phyloP scores from a whole-genome alignment of 2,113 vertebrate genomes.

The Monopterus albus region DNA sequence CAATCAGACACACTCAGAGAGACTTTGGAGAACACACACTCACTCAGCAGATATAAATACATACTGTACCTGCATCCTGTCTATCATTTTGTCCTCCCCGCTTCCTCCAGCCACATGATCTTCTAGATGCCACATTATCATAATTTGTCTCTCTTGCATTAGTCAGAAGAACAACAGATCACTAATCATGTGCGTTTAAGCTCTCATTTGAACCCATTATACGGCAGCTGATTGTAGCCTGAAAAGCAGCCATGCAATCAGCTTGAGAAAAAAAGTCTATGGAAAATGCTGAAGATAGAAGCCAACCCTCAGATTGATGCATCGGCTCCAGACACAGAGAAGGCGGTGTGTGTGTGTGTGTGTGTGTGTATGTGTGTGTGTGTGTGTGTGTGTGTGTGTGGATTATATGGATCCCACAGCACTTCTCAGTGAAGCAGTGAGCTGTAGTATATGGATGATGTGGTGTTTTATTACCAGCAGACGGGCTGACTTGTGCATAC shows the following conservation, averaged over 20 bases:
- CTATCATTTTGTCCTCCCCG: conserved; percentile 13
- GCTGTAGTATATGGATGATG: conserved; percentile 34
- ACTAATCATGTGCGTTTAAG: conserved; percentile 64
- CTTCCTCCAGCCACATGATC: conserved; percentile 36
- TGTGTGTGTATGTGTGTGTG: conserved; percentile 2
- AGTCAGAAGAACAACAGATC: conserved; percentile 53
- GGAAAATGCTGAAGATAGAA: conserved; percentile 57
- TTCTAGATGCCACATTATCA: conserved; percentile 48
- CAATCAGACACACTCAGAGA: neutral
- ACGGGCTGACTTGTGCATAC: conserved; percentile 67
- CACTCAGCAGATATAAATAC: conserved; percentile 14
- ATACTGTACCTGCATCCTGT: conserved; percentile 2
- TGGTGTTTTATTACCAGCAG: conserved; percentile 66
- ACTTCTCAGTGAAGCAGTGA: conserved; percentile 34
- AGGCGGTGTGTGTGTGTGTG: conserved; percentile 4
- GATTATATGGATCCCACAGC: conserved; percentile 35
- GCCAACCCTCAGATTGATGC: conserved; percentile 43
- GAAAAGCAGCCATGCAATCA: conserved; percentile 43
- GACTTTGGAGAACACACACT: conserved; percentile 17
- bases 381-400: conserved; percentile 7
- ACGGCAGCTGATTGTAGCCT: conserved; percentile 47
- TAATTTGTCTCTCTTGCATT: conserved; percentile 56
- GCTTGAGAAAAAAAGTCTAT: conserved; percentile 25
- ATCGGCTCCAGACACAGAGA: conserved; percentile 41
- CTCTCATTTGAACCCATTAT: conserved; percentile 65